Conservation (phyloP, 2,797 vertebrate species). For the Psittacula derbiana region DNA sequence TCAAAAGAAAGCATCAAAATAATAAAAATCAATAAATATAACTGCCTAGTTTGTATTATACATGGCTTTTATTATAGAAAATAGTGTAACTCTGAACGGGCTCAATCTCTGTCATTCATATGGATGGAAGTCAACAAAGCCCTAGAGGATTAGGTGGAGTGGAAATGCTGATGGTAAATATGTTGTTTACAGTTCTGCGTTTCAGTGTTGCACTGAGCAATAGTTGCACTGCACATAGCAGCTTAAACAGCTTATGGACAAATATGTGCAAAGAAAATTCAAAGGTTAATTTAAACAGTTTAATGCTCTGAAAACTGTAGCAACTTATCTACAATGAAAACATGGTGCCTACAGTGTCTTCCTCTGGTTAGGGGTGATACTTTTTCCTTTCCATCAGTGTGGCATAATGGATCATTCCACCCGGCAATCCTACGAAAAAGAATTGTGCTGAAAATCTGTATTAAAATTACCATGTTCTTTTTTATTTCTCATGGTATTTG, state of each 20-base stretch:
- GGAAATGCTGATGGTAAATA: not conserved
- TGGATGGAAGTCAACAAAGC: not conserved
- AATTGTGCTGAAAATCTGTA: not conserved
- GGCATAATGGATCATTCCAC: not conserved
- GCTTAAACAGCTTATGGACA: not conserved
- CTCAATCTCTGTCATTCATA: not conserved
- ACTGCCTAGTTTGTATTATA: not conserved
- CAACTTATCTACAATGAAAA: not conserved
- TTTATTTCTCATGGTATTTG: not conserved
- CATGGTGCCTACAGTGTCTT: not conserved
- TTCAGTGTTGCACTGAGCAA: not conserved
- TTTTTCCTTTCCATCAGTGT: not conserved
- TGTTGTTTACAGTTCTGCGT: conserved; percentile 9
- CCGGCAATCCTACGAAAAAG: not conserved
- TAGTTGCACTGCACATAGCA: not conserved
- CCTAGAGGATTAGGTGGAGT: not conserved
- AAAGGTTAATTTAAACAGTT: conserved; percentile 28
- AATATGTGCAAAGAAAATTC: not conserved
- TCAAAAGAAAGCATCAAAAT: not conserved
- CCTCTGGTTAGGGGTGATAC: not conserved
- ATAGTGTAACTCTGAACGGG: not conserved
- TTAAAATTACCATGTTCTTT: not conserved
- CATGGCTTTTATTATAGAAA: not conserved
- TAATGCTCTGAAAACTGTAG: not conserved
- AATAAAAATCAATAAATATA: not conserved